Conservation (phyloP, 2,113 vertebrate species). For the Lepisosteus oculatus region DNA sequence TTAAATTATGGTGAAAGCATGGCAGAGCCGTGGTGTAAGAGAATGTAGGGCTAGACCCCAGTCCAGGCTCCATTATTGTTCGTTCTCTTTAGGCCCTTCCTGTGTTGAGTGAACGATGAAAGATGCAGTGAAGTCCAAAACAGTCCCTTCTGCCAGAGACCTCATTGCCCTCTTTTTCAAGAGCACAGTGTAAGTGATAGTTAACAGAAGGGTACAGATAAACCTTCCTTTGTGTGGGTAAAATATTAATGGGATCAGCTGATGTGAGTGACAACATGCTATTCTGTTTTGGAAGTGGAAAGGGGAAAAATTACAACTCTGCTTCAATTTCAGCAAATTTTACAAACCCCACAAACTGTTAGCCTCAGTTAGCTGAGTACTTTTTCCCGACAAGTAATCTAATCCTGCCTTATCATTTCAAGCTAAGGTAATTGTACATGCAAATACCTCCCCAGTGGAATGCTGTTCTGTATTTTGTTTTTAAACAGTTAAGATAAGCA, state of each 20-base stretch:
- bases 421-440: constrained; percentile 2
- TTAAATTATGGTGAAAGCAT: too few species aligned
- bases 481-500: constrained; percentile 3
- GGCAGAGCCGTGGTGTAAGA: too few species aligned
- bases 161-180: neutral
- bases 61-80: neutral
- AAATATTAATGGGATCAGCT: too few species aligned
- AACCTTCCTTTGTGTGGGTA: too few species aligned
- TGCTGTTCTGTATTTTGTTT: neutral
- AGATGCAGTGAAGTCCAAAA: neutral
- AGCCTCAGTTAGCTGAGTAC: neutral
- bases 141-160: neutral
- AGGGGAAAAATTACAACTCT: too few species aligned
- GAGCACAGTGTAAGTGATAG: neutral
- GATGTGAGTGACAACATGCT: too few species aligned
- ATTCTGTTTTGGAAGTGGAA: neutral
- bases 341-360: neutral
- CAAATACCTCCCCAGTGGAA: neutral
- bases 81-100: too few species aligned
- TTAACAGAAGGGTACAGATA: too few species aligned
- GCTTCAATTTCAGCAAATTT: neutral
- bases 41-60: neutral
- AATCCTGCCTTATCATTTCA: constrained; percentile 2
- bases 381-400: neutral
- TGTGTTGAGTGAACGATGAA: neutral